Evolutionary conservation across 2,888 invertebrate species (phyloP), one percentile per base, ranked within the genome.

Genomic region (Xanthia togata): DNA sequence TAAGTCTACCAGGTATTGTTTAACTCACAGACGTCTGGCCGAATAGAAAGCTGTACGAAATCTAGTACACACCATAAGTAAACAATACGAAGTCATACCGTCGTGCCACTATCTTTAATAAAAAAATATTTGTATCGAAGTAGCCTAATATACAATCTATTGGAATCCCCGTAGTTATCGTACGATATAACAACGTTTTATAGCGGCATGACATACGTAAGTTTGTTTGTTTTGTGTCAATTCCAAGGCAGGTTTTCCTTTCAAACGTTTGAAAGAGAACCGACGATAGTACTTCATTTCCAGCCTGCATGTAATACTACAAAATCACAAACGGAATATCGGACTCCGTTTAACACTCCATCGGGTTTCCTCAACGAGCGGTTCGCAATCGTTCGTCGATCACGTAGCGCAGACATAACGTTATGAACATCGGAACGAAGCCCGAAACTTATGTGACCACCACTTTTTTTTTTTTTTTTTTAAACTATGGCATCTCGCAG

Each of bases 281-380:
- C 17, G 35, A 23, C 31, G 41, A 57, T 31, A 8, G 53, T 44
- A 53, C 14, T 81, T 81, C 64, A 78, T 78, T 67, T 44, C 35
- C 41, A 83, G n/a, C n/a, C n/a, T n/a, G n/a, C n/a, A n/a, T n/a
- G 55, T 71, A 81, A 77, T 83, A 78, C 62, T 59, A 69, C 67
- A 69, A 72, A 81, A 73, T 65, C 70, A 63, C 57, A 74, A 79
- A 79, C 65, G 70, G 65, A 35, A 63, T 79, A 71, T 79, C 79
- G 73, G 50, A 73, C 60, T 79, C 63, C 68, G 70, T 79, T 79
- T 73, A 79, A 79, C 82, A 76, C 76, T 84, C 57, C 81, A 76
- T 70, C 59, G 81, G 41, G 47, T 73, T 76, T 76, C 72, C 57
- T 73, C 67, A 65, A 78, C 67, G 57, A 68, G 70, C 55, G 70